Conservation (phyloP, 2,888 invertebrate genomes). For the Oegoconia quadripuncta region DNA sequence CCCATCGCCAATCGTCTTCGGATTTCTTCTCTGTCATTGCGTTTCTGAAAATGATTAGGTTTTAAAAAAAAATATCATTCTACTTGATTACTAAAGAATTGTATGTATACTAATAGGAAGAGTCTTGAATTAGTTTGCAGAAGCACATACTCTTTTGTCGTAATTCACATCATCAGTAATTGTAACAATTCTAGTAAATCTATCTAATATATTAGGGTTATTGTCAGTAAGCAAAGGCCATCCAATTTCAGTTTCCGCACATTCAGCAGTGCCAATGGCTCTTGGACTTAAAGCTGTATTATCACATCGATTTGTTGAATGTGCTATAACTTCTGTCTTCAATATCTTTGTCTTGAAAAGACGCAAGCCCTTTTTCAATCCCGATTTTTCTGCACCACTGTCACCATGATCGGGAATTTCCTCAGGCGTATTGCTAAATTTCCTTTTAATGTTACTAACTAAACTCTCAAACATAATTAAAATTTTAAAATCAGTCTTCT, state of each 20-base stretch:
- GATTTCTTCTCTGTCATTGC: slow-evolving; percentile 96
- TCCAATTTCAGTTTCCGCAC: slow-evolving; percentile 70
- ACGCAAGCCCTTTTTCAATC: slow-evolving; percentile 51
- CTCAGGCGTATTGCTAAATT: slow-evolving; percentile 59
- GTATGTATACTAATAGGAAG: too few species aligned
- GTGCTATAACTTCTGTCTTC: slow-evolving; percentile 38
- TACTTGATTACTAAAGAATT: too few species aligned
- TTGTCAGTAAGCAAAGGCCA: slow-evolving; percentile 76
- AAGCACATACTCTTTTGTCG: slow-evolving; percentile 44
- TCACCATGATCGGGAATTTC: slow-evolving; percentile 24
- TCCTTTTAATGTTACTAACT: slow-evolving; percentile 62
- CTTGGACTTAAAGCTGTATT: slow-evolving; percentile 75
- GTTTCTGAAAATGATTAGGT: slow-evolving; percentile 84
- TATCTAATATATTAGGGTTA: slow-evolving; percentile 67
- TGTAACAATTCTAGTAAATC: slow-evolving; percentile 68
- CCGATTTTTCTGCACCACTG: slow-evolving; percentile 47
- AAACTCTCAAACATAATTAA: slow-evolving; percentile 70
- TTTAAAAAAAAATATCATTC: too few species aligned
- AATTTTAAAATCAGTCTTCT: slow-evolving; percentile 70
- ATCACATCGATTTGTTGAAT: slow-evolving; percentile 47
- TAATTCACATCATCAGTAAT: slow-evolving; percentile 38
- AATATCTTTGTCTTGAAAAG: slow-evolving; percentile 55
- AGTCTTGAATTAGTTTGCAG: background rate
- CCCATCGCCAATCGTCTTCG: slow-evolving; percentile 92
- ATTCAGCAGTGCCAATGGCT: slow-evolving; percentile 68